phyloP scores from a whole-genome alignment of 2,113 vertebrate species.

The Reinhardtius hippoglossoides region DNA sequence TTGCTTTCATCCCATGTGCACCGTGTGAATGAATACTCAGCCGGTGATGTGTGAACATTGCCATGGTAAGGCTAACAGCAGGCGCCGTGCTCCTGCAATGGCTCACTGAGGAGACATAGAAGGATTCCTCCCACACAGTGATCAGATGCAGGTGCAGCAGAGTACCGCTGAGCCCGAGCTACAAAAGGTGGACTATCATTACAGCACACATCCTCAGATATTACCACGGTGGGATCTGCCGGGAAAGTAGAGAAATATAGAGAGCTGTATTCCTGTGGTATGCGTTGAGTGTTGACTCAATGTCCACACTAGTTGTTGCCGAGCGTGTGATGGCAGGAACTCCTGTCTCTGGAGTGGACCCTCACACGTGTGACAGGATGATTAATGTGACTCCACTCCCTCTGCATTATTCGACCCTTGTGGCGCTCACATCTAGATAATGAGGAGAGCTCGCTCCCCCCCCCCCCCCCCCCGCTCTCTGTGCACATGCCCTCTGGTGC shows the following conservation, averaged over 20 bases:
- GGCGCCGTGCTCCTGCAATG: conserved; percentile 31
- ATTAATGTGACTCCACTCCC: conserved; percentile 64
- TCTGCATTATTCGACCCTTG: conserved; percentile 41
- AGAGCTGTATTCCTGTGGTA: not conserved
- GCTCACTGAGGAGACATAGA: conserved; percentile 60
- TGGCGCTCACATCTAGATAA: conserved; percentile 68
- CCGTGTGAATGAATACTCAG: conserved; percentile 29
- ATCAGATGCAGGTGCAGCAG: conserved; percentile 52
- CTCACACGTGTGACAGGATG: conserved; percentile 55
- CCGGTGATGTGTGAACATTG: conserved; percentile 46
- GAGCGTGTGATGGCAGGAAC: conserved; percentile 43
- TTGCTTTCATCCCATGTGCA: conserved; percentile 57
- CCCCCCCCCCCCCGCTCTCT: not conserved
- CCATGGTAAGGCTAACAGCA: conserved; percentile 43
- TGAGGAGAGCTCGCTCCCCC: conserved; percentile 43
- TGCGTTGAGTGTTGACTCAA: not conserved
- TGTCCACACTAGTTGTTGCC: conserved; percentile 10
- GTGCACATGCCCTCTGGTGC: conserved; percentile 44
- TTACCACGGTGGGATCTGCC: conserved; percentile 19
- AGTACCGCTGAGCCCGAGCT: conserved; percentile 39
- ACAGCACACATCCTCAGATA: conserved; percentile 31
- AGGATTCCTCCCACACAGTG: conserved; percentile 63
- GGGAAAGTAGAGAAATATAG: conserved; percentile 21
- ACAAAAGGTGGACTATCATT: conserved; percentile 27
- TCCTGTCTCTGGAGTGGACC: conserved; percentile 47